Evolutionary conservation across 2,113 vertebrate species (phyloP).

Genomic region (Stigmatopora argus): DNA sequence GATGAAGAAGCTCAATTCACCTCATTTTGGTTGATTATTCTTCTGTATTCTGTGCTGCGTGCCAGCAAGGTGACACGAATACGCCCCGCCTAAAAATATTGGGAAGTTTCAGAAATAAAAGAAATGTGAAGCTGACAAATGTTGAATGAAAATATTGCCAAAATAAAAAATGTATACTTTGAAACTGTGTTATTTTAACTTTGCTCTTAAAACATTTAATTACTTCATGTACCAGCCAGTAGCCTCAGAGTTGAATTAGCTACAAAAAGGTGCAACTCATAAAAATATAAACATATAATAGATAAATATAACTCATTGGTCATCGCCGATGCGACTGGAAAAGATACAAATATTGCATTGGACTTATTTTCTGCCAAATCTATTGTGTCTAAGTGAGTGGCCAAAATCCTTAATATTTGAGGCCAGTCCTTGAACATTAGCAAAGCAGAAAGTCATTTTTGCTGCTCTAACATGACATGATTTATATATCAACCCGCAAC

Average conservation of each 20-base stretch:
- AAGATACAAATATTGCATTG: no score
- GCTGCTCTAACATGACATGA: neutral
- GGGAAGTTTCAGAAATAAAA: constrained; percentile 44
- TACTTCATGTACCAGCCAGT: no score
- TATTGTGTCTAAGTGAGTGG: constrained; percentile 40
- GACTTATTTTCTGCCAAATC: no score
- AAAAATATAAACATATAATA: neutral
- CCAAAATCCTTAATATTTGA: constrained; percentile 58
- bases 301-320: neutral
- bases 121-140: constrained; percentile 24
- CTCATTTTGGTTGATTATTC: constrained; percentile 91
- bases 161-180: neutral
- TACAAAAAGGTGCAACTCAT: neutral
- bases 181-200: neutral
- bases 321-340: no score
- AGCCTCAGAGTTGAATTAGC: neutral
- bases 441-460: no score
- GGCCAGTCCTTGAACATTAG: constrained; percentile 17
- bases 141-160: constrained; percentile 28
- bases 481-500: neutral
- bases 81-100: constrained; percentile 78
- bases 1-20: constrained; percentile 60
- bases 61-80: constrained; percentile 90
- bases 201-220: neutral
- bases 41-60: constrained; percentile 90